These are phyloP conservation scores for Brachionus rubens DNA, from an alignment of 1,140 invertebrate species.

Conservation along the genomic window DNA sequence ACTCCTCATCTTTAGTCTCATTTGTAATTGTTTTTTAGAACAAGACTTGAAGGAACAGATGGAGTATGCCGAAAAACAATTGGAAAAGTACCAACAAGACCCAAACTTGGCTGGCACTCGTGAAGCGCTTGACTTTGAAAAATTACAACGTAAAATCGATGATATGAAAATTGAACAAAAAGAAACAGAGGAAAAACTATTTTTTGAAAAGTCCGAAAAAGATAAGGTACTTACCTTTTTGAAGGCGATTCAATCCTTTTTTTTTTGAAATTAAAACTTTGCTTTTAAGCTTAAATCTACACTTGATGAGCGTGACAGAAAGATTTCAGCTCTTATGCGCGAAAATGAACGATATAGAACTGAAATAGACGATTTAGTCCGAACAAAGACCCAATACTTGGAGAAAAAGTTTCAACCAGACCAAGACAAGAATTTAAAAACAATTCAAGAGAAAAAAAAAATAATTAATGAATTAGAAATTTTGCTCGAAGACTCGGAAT, in stretches of 20 bases:
- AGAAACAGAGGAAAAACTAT: background rate
- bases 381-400: background rate
- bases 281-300: background rate
- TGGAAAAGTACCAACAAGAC: conserved; percentile 15
- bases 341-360: conserved; percentile 16
- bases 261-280: too few relatives aligned
- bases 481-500: background rate
- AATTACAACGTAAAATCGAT: background rate
- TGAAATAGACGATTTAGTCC: background rate
- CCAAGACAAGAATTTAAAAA: background rate
- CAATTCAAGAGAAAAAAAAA: background rate
- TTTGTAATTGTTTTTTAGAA: background rate
- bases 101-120: background rate
- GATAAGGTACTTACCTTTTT: background rate
- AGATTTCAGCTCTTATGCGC: background rate
- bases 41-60: conserved; percentile 32
- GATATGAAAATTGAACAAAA: background rate
- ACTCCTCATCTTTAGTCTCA: background rate
- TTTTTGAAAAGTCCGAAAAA: conserved; percentile 24
- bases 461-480: conserved; percentile 8
- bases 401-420: conserved; percentile 22
- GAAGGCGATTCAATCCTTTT: too few relatives aligned
- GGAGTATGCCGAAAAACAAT: conserved; percentile 24
- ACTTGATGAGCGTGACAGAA: background rate
- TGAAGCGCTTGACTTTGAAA: conserved; percentile 14